These are phyloP conservation scores for Spodoptera picta DNA, from an alignment of 2,888 invertebrate genomes.

Conservation along the genomic window DNA sequence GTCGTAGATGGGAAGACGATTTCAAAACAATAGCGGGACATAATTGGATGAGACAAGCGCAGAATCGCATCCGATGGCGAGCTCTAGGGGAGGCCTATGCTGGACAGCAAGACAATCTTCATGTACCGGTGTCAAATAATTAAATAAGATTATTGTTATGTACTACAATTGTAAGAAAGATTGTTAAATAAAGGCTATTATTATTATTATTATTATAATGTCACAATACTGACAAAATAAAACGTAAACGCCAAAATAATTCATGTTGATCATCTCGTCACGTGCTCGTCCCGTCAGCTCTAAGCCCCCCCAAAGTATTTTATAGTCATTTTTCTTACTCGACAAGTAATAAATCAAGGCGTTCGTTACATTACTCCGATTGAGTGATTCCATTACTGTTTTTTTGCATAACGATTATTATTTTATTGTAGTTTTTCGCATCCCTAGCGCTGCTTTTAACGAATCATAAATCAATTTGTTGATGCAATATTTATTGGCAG, in stretches of 20 bases:
- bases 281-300: constrained; percentile 61
- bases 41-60: too few species aligned
- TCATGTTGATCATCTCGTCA: constrained; percentile 1
- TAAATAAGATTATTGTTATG: too few species aligned
- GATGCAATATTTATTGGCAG: constrained; percentile 45
- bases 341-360: constrained; percentile 84
- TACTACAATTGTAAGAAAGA: too few species aligned
- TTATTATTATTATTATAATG: too few species aligned
- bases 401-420: constrained; percentile 83
- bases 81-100: too few species aligned
- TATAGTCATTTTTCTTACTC: constrained; percentile 86
- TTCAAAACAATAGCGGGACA: too few species aligned
- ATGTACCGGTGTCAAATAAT: too few species aligned
- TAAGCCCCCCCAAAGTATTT: constrained; percentile 71
- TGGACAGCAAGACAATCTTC: too few species aligned
- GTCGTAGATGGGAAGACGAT: too few species aligned
- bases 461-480: constrained; percentile 55
- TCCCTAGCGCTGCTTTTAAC: constrained; percentile 53
- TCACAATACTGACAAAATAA: too few species aligned
- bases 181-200: too few species aligned
- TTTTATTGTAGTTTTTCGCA: constrained; percentile 57
- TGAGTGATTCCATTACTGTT: constrained; percentile 85
- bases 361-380: constrained; percentile 85
- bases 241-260: background rate
- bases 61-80: too few species aligned